These are phyloP conservation scores for Eulemur rubriventer DNA, from an alignment of 2,797 vertebrate genomes.

Conservation along the genomic window DNA sequence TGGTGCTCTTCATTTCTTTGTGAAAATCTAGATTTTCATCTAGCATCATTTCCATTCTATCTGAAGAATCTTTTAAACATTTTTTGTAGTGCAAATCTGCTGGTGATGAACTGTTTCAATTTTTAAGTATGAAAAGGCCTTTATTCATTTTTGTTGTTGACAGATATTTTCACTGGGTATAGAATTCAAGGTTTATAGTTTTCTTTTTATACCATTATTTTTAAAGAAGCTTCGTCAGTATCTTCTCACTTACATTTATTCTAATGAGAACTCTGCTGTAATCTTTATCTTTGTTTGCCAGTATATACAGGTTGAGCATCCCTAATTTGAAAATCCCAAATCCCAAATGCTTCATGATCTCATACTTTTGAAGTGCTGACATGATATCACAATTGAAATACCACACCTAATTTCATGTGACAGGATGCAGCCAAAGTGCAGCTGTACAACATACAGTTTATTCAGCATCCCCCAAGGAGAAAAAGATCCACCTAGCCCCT, in stretches of 20 bases:
- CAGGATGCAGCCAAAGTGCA: background rate
- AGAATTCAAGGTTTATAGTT: background rate
- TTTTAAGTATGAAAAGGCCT: background rate
- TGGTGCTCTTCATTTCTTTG: background rate
- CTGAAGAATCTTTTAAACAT: background rate
- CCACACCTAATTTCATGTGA: background rate
- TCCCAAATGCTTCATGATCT: background rate
- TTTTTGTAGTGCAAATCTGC: background rate
- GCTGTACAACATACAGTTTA: background rate
- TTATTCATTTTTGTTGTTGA: conserved; percentile 12
- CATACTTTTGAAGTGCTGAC: background rate
- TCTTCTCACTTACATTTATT: background rate
- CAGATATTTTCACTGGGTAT: background rate
- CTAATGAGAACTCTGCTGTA: background rate
- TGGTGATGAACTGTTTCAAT: background rate
- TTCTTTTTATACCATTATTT: background rate
- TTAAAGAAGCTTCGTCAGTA: background rate
- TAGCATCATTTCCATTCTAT: background rate
- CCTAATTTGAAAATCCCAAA: background rate
- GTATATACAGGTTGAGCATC: background rate
- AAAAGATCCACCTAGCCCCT: too few relatives aligned
- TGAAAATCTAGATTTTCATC: conserved; percentile 11
- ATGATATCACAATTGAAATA: background rate
- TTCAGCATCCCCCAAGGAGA: too few relatives aligned
- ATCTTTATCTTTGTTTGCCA: conserved; percentile 20